Evolutionary conservation across 1,140 invertebrate species (phyloP).

Genomic region (Vollenhovia emeryi): DNA sequence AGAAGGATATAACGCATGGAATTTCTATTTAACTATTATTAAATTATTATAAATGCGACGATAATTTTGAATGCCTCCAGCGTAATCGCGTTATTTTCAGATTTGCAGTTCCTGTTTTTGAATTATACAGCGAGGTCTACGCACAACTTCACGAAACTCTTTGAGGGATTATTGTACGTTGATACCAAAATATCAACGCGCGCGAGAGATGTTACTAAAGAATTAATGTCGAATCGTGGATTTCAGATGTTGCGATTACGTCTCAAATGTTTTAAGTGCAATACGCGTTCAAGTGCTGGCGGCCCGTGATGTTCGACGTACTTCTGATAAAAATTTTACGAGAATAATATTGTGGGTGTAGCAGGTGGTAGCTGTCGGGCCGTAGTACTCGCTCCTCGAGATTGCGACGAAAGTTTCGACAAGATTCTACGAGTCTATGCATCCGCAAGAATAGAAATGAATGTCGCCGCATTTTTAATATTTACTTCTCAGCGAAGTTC

Average conservation of each 20-base stretch:
- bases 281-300: slow-evolving; percentile 10
- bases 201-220: background rate
- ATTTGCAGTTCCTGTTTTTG: slow-evolving; percentile 7
- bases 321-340: slow-evolving; percentile 59
- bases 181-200: slow-evolving; percentile 20
- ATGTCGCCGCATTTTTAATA: slow-evolving; percentile 54
- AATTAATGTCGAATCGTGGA: slow-evolving; percentile 12
- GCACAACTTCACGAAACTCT: background rate
- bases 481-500: slow-evolving; percentile 33
- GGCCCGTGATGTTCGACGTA: slow-evolving; percentile 36
- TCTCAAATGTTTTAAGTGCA: slow-evolving; percentile 40
- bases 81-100: background rate
- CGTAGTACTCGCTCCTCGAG: slow-evolving; percentile 33
- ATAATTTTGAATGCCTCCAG: background rate
- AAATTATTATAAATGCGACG: background rate
- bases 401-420: slow-evolving; percentile 59
- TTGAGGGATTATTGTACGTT: slow-evolving; percentile 8
- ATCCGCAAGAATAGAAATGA: slow-evolving; percentile 54
- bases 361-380: slow-evolving; percentile 56
- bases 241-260: slow-evolving; percentile 13
- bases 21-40: background rate
- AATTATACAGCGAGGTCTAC: background rate
- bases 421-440: slow-evolving; percentile 56
- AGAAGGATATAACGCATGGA: background rate
- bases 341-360: slow-evolving; percentile 60